Base-by-base conservation (phyloP, 2,113 vertebrate species). In the Haliaeetus leucogaster region DNA sequence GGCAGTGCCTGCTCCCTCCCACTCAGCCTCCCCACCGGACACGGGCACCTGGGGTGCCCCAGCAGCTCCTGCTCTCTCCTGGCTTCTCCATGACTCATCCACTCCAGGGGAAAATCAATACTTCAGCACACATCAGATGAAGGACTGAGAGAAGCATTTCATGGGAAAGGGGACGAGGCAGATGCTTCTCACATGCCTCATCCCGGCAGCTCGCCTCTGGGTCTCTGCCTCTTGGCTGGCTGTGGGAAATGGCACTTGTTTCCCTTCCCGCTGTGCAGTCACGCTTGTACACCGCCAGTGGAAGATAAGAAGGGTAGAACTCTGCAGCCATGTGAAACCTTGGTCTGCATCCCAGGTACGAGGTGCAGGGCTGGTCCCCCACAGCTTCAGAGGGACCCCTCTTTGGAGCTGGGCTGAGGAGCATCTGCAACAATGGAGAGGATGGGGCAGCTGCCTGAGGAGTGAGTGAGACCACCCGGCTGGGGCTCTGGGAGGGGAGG, bases 141-240 rank as follows among this genome's bases (percentile, higher is more conserved):
- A 89, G 40, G 56, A 67, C 6, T 0, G 11, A 67, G 80, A 66
- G 73, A 71, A 78, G 65, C 42, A 23, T 91, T 97, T 79, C 89
- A 87, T 97, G 96, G 95, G 95, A 97, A 97, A 94, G 66, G 43
- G 70, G 78, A 96, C 0, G 7, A 59, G 40, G 73, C 45, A 4
- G 62, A 95, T 97, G 87, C 93, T 42, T 97, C 81, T 93, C 0
- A 13, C 84, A 96, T 97, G 96, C 84, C 93, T 97, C 95, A 96
- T 94, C 90, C 12, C 50, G 0, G 74, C 9, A 0, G 48, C 82
- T 97, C 3, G 4, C 82, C 53, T 74, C 76, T 26, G 78, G 56
- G 73, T 82, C 87, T 67, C 84, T 82, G 95, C 66, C 65, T 93
- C 21, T 72, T 40, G 27, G 56, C 66, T 80, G 81, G 6, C 61